These are phyloP conservation scores for Centropristis striata DNA, from an alignment of 2,113 vertebrate genomes.

Conservation along the genomic window DNA sequence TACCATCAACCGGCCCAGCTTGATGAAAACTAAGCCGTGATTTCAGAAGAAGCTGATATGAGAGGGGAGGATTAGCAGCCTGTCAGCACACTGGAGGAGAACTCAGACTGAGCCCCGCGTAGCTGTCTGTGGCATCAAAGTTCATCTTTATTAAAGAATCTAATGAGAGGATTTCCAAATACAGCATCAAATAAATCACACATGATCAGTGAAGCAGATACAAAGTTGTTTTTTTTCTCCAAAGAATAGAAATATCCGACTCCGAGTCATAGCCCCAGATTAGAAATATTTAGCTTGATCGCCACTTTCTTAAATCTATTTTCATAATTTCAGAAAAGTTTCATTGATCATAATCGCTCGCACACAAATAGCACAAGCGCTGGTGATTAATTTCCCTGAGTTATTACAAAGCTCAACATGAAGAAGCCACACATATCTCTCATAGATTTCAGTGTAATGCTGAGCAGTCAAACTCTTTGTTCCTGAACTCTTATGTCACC, in stretches of 20 bases:
- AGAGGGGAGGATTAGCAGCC: conserved; percentile 67
- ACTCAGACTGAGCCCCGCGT: conserved; percentile 25
- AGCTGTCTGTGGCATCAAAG: conserved; percentile 69
- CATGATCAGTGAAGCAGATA: conserved; percentile 36
- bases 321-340: conserved; percentile 27
- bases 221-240: conserved; percentile 10
- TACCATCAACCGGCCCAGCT: conserved; percentile 65
- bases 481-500: background rate
- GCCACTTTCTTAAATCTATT: conserved; percentile 11
- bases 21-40: conserved; percentile 72
- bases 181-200: conserved; percentile 52
- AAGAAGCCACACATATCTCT: background rate
- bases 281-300: conserved; percentile 9
- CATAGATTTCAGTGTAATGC: conserved; percentile 11
- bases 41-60: conserved; percentile 70
- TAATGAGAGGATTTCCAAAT: conserved; percentile 64
- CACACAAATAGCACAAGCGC: conserved; percentile 2
- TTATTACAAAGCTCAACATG: conserved; percentile 19
- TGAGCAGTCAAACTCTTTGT: conserved; percentile 9
- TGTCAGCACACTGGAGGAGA: conserved; percentile 60
- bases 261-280: background rate
- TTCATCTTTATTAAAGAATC: conserved; percentile 68
- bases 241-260: conserved; percentile 2
- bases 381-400: conserved; percentile 6
- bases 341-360: conserved; percentile 23